phyloP scores from a whole-genome alignment of 2,888 invertebrate species.

The Stegana nigrithorax region DNA sequence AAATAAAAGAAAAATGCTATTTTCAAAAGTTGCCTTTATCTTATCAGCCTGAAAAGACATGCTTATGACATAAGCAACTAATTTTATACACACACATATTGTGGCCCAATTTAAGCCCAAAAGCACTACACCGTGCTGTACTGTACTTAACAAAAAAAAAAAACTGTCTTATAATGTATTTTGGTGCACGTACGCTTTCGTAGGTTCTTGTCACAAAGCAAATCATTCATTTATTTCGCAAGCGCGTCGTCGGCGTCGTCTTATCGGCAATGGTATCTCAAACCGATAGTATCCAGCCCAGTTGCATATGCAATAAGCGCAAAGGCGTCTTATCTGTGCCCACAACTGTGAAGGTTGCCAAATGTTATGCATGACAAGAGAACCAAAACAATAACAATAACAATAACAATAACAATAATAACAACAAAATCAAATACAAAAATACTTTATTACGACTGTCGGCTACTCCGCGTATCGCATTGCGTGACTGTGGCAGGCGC shows the following conservation, averaged over 20 bases:
- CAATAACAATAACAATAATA: no score
- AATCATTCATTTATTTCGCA: conserved; percentile 9
- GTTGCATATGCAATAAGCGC: neutral
- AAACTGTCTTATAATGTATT: no score
- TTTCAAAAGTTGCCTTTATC: conserved; percentile 34
- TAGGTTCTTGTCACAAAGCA: neutral
- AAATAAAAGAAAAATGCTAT: conserved; percentile 22
- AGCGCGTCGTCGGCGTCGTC: neutral
- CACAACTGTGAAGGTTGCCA: conserved; percentile 2
- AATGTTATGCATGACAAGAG: no score
- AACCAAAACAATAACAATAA: no score
- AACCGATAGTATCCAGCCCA: neutral
- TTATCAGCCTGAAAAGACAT: conserved; percentile 43
- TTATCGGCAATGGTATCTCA: neutral
- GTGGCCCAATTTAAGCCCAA: no score
- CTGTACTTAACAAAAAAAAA: conserved; percentile 1
- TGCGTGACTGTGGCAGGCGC: no score
- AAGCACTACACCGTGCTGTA: neutral
- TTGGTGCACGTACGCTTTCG: no score
- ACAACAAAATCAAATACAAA: no score
- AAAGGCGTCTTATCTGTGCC: neutral
- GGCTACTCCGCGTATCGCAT: no score
- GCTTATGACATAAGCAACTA: conserved; percentile 60
- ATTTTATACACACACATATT: conserved; percentile 36
- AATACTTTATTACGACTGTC: no score